These are phyloP conservation scores for Nannobrachium achirus DNA, from an alignment of 2,113 vertebrate species.

Conservation along the genomic window DNA sequence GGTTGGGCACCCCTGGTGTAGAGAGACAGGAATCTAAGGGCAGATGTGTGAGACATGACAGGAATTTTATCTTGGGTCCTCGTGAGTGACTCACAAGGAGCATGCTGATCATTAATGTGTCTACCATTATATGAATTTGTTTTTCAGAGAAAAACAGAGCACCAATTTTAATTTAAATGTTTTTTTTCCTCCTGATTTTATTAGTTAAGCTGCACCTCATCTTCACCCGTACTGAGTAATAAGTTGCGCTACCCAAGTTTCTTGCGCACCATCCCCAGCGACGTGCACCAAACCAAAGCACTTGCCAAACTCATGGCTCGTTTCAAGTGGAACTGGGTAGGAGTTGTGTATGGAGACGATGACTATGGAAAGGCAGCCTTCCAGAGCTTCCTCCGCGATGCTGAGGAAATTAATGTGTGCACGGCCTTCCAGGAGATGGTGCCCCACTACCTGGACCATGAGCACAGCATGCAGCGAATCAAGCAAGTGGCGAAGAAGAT, in stretches of 20 bases:
- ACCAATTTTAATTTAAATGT: no score
- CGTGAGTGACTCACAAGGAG: no score
- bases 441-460: no score
- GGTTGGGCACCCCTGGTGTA: no score
- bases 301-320: slow-evolving; percentile 59
- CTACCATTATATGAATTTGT: no score
- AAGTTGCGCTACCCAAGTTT: slow-evolving; percentile 63
- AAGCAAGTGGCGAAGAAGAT: slow-evolving; percentile 45
- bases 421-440: slow-evolving; percentile 63
- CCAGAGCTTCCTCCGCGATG: slow-evolving; percentile 56
- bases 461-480: slow-evolving; percentile 13
- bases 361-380: slow-evolving; percentile 71
- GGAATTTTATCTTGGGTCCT: no score
- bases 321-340: slow-evolving; percentile 75
- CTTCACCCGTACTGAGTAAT: slow-evolving; percentile 67
- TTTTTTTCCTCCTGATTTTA: neutral
- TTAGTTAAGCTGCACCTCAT: slow-evolving; percentile 72
- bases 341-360: slow-evolving; percentile 71
- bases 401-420: slow-evolving; percentile 57
- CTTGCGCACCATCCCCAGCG: slow-evolving; percentile 75
- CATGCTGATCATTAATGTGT: neutral
- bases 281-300: slow-evolving; percentile 71
- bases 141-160: neutral
- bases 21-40: no score
- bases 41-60: no score